Percentiles rank a stretch among this genome's conserved stretches.
These are phyloP conservation scores for Drosophila borborema DNA, from an alignment of 2,888 invertebrate species.

Conservation along the genomic window DNA sequence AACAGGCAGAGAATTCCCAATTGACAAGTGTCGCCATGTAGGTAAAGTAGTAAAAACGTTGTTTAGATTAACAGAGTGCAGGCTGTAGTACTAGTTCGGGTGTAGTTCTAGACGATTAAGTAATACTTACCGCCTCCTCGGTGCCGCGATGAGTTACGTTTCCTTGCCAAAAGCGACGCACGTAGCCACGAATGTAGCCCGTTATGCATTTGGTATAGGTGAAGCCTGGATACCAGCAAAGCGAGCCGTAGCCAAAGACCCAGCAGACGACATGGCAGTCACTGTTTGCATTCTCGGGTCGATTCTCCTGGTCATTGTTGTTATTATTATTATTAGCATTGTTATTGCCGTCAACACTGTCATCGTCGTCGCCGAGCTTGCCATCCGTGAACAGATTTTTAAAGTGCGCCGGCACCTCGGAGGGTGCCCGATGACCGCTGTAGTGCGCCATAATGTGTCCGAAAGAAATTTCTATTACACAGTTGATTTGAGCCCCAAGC, in stretches of 20 bases:
- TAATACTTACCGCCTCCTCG: conserved; percentile 88
- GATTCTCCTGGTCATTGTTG: conserved; percentile 59
- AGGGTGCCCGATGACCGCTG: conserved; percentile 59
- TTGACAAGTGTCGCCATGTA: neutral
- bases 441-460: conserved; percentile 62
- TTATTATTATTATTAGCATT: conserved; percentile 8
- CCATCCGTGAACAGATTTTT: conserved; percentile 80
- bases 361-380: conserved; percentile 63
- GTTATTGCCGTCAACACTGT: conserved; percentile 26
- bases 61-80: neutral
- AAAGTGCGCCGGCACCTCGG: conserved; percentile 75
- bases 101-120: neutral
- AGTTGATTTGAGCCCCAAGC: conserved; percentile 33
- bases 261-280: conserved; percentile 86
- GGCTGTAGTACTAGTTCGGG: neutral
- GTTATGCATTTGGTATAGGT: conserved; percentile 91
- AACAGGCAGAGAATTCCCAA: conserved; percentile 1
- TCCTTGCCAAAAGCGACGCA: conserved; percentile 96
- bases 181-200: conserved; percentile 91
- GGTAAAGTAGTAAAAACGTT: neutral
- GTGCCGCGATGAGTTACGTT: conserved; percentile 93
- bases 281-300: conserved; percentile 46
- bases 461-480: conserved; percentile 15
- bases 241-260: conserved; percentile 98
- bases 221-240: conserved; percentile 98